Conservation (phyloP, 1,140 invertebrate species). For the Chlorops oryzae region DNA sequence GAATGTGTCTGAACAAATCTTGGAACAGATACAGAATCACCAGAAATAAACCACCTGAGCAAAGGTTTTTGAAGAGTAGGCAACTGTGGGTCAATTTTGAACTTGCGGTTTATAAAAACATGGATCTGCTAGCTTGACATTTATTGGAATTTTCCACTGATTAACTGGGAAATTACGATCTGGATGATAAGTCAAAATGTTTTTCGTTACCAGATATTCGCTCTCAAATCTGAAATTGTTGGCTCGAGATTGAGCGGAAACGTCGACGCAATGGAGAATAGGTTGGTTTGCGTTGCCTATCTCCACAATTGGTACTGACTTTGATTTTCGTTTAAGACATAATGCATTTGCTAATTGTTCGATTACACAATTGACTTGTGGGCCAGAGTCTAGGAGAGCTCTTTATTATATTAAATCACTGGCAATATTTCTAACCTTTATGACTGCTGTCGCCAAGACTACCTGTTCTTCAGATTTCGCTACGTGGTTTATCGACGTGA, state of each 20-base stretch:
- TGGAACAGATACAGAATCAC: background rate
- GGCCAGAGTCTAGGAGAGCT: too few species aligned
- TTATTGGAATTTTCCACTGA: background rate
- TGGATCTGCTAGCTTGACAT: background rate
- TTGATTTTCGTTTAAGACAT: too few species aligned
- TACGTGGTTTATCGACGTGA: too few species aligned
- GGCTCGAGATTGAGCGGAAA: background rate
- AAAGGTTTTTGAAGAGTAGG: background rate
- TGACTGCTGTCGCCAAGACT: too few species aligned
- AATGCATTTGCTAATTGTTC: too few species aligned
- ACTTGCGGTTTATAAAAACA: background rate
- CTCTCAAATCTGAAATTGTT: background rate
- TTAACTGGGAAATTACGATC: background rate
- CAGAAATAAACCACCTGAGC: background rate
- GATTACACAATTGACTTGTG: too few species aligned
- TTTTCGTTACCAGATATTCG: background rate
- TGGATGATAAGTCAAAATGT: background rate
- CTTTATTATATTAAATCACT: too few species aligned
- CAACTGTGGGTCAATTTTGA: background rate
- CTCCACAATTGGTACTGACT: too few species aligned
- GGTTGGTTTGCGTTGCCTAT: too few species aligned
- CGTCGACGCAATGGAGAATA: background rate
- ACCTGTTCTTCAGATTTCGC: too few species aligned
- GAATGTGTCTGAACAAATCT: background rate
- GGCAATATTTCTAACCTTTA: too few species aligned